A percentile compares a stretch with the other conserved stretches of the same genome.
Evolutionary conservation across 1,140 invertebrate genomes (phyloP).

Genomic region (Antheraea mylitta): DNA sequence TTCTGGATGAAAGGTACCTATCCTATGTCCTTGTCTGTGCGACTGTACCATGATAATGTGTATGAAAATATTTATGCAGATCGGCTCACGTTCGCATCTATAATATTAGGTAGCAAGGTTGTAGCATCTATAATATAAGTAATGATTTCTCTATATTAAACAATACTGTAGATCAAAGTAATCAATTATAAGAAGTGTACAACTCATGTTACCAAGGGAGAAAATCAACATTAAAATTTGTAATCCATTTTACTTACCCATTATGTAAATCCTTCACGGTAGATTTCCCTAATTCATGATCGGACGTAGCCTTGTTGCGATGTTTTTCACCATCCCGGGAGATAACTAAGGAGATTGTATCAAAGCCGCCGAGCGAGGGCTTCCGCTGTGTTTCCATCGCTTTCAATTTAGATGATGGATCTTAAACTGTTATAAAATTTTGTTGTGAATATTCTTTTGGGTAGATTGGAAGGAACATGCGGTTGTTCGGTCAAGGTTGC

Average conservation of each 20-base stretch:
- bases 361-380: slow-evolving; percentile 1
- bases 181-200: background rate
- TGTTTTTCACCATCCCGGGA: slow-evolving; percentile 26
- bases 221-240: background rate
- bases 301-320: slow-evolving; percentile 31
- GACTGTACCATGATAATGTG: too few species aligned
- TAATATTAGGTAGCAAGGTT: too few species aligned
- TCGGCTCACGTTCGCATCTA: too few species aligned
- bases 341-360: slow-evolving; percentile 17
- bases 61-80: too few species aligned
- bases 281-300: slow-evolving; percentile 40
- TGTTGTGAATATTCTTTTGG: background rate
- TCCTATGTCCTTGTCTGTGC: too few species aligned
- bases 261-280: slow-evolving; percentile 18
- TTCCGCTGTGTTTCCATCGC: slow-evolving; percentile 6
- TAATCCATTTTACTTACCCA: slow-evolving; percentile 3
- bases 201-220: background rate
- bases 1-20: too few species aligned
- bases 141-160: too few species aligned
- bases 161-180: too few species aligned
- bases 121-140: too few species aligned
- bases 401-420: slow-evolving; percentile 13
- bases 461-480: background rate
- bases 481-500: background rate
- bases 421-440: slow-evolving; percentile 9